Conservation (phyloP, 2,113 vertebrate genomes). For the Leptobrachium leishanense region DNA sequence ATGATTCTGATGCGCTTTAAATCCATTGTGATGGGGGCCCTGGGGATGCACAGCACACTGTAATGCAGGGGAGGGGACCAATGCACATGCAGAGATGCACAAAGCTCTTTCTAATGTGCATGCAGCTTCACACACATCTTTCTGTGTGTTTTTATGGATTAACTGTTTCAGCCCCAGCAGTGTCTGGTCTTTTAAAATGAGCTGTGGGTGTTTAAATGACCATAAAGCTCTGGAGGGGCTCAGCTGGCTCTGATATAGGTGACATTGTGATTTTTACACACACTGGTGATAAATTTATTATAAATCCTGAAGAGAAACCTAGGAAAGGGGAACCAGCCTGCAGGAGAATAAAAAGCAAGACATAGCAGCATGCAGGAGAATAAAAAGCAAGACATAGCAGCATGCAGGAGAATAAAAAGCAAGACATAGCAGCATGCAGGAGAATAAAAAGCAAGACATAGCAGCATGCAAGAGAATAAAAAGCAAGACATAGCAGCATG, state of each 20-base stretch:
- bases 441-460: too few species aligned
- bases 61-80: too few species aligned
- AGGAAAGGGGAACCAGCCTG: background rate
- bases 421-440: too few species aligned
- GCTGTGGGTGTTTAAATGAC: too few species aligned
- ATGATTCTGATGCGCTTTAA: background rate
- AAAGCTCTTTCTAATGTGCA: background rate
- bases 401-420: too few species aligned
- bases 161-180: background rate
- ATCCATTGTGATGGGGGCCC: background rate
- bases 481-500: too few species aligned
- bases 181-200: background rate
- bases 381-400: too few species aligned
- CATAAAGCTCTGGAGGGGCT: background rate
- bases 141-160: background rate
- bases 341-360: background rate
- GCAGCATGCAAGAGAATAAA: too few species aligned
- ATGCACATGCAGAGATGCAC: background rate
- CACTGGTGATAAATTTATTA: background rate
- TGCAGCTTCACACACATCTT: background rate
- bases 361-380: too few species aligned
- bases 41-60: background rate
- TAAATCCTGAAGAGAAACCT: background rate
- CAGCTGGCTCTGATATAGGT: background rate
- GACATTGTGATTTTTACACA: background rate